These are phyloP conservation scores for Trachymyrmex cornetzi DNA, from an alignment of 1,140 invertebrate species.

Conservation along the genomic window DNA sequence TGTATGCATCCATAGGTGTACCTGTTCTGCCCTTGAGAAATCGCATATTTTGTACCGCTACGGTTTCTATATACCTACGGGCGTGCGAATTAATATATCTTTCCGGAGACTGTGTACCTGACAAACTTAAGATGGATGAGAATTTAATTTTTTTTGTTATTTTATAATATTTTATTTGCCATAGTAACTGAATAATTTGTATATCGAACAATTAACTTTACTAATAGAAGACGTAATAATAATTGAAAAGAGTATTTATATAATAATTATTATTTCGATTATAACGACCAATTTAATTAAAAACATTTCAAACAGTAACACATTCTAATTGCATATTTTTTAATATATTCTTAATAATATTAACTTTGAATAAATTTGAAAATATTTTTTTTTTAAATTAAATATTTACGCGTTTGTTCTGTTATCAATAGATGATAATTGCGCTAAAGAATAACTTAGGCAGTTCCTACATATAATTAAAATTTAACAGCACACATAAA, in stretches of 20 bases:
- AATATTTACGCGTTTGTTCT: background rate
- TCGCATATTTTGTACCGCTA: constrained; percentile 6
- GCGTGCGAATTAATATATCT: constrained; percentile 28
- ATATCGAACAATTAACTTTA: background rate
- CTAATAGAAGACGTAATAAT: background rate
- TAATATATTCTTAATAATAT: background rate
- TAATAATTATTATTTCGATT: background rate
- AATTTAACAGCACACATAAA: constrained; percentile 2
- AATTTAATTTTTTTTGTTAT: background rate
- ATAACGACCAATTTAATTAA: background rate
- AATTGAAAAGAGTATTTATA: background rate
- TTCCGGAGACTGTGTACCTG: background rate
- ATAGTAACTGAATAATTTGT: background rate
- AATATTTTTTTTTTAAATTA: background rate
- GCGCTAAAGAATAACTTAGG: background rate
- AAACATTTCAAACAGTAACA: background rate
- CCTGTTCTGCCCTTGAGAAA: constrained; percentile 27
- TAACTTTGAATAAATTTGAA: background rate
- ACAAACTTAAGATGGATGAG: background rate
- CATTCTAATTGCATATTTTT: background rate
- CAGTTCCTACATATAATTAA: constrained; percentile 29
- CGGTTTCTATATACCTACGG: background rate
- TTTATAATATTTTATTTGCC: background rate
- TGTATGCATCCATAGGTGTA: constrained; percentile 12
- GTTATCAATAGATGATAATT: background rate